Conservation (phyloP, 2,113 vertebrate species). For the Hyperoodon ampullatus region DNA sequence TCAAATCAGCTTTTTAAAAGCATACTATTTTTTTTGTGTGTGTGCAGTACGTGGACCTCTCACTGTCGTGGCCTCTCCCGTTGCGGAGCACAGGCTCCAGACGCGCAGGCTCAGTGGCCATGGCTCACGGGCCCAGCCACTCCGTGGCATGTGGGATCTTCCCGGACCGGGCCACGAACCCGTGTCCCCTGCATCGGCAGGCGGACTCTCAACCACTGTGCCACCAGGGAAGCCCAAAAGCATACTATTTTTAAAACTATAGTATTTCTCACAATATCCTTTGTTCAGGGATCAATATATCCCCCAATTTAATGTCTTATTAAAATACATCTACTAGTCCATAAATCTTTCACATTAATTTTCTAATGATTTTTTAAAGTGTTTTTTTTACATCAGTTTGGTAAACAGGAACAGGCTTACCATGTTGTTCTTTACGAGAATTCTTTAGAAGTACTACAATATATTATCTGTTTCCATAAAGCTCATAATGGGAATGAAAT, state of each 20-base stretch:
- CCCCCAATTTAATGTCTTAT: background rate
- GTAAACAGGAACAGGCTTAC: constrained; percentile 68
- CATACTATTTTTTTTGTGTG: background rate
- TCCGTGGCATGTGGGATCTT: no score
- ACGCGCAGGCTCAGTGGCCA: no score
- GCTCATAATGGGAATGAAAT: constrained; percentile 49
- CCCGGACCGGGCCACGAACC: no score
- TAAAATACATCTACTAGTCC: constrained; percentile 35
- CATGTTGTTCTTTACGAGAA: constrained; percentile 51
- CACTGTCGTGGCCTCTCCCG: no score
- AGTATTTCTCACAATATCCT: background rate
- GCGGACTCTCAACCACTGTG: no score
- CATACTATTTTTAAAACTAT: background rate
- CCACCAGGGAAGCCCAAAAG: no score
- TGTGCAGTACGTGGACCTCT: no score
- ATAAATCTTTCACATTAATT: constrained; percentile 66
- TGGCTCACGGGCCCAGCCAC: no score
- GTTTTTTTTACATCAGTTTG: constrained; percentile 58
- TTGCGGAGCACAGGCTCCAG: no score
- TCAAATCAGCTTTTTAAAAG: background rate
- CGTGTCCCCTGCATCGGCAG: no score
- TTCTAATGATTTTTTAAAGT: background rate
- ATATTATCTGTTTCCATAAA: constrained; percentile 55
- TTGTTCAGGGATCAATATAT: constrained; percentile 5
- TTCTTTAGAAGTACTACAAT: constrained; percentile 72